Evolutionary conservation across 53 echinoderm and acorn worm genomes (phyloP).

Genomic region (Crossaster papposus): DNA sequence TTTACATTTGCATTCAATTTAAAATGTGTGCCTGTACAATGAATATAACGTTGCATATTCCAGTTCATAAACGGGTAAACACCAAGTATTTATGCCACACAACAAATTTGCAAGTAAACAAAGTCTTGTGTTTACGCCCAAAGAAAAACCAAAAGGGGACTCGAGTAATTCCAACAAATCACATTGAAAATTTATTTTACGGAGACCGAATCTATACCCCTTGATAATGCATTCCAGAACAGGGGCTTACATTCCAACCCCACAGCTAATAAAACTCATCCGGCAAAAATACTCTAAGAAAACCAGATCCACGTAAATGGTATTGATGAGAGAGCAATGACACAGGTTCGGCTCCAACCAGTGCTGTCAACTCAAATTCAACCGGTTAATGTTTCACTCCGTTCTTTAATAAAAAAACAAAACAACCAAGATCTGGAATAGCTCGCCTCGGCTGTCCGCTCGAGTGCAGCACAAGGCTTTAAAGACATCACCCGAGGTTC

Average conservation of each 20-base stretch:
- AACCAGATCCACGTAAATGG: not conserved
- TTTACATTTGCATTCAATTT: too few species aligned
- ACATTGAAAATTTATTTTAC: not conserved
- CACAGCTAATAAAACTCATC: not conserved
- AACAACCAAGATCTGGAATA: too few species aligned
- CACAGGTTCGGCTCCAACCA: not conserved
- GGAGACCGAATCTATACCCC: not conserved
- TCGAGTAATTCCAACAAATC: not conserved
- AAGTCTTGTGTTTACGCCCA: not conserved
- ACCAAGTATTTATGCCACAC: not conserved
- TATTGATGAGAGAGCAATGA: not conserved
- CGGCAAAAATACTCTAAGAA: not conserved
- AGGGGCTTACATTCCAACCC: not conserved
- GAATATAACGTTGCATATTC: too few species aligned
- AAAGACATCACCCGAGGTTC: conserved; percentile 28
- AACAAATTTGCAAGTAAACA: not conserved
- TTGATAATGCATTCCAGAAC: not conserved
- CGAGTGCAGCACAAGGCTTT: not conserved
- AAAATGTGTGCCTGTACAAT: too few species aligned
- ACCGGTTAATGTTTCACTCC: conserved; percentile 32
- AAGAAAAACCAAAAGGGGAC: not conserved
- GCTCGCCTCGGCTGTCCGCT: conserved; percentile 7
- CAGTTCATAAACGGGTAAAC: not conserved
- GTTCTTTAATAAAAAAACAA: conserved; percentile 2
- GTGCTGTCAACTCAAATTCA: not conserved